Conservation (phyloP, 1,140 invertebrate genomes). For the Drosophila hydei region DNA sequence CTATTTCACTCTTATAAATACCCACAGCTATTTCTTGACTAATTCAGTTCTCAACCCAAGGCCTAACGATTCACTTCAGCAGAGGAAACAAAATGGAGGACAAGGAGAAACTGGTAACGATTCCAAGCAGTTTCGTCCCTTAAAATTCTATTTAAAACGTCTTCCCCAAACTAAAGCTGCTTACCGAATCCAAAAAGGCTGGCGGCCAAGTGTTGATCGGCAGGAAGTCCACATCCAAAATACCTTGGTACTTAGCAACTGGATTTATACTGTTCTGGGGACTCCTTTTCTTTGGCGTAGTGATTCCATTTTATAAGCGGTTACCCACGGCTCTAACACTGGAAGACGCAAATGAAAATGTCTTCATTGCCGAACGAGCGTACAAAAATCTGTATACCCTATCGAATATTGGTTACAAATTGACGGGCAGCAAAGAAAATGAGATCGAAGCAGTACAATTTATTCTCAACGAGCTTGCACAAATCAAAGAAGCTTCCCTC, state of each 20-base stretch:
- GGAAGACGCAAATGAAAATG: conserved; percentile 37
- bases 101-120: conserved; percentile 15
- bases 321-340: conserved; percentile 55
- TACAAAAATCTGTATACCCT: conserved; percentile 86
- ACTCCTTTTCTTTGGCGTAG: conserved; percentile 62
- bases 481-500: conserved; percentile 47
- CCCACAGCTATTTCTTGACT: too few species aligned
- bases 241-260: conserved; percentile 55
- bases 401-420: conserved; percentile 88
- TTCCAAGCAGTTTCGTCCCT: neutral
- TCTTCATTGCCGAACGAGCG: conserved; percentile 72
- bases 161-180: neutral
- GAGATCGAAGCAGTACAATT: conserved; percentile 84
- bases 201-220: neutral
- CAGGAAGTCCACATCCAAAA: neutral
- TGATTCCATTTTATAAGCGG: conserved; percentile 58
- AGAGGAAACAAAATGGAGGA: conserved; percentile 4
- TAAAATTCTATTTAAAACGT: neutral
- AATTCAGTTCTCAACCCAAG: conserved; percentile 1
- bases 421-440: conserved; percentile 88
- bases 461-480: conserved; percentile 82
- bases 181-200: neutral
- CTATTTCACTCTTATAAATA: conserved; percentile 5
- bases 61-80: neutral
- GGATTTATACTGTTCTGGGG: conserved; percentile 68